These are phyloP conservation scores for Laticauda colubrina DNA, from an alignment of 2,113 vertebrate species.

Conservation along the genomic window DNA sequence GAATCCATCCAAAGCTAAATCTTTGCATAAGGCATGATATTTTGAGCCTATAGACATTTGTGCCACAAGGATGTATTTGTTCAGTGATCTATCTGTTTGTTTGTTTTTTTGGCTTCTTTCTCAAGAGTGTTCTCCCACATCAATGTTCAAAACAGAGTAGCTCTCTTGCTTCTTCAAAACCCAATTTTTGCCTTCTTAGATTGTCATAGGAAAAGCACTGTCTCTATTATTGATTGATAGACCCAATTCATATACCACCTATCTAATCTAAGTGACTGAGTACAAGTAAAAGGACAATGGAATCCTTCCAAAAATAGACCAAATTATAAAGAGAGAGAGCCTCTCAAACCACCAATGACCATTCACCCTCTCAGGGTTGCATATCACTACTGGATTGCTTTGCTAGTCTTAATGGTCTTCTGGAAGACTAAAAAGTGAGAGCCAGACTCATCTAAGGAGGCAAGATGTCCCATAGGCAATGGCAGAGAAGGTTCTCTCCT, in stretches of 20 bases:
- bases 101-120: background rate
- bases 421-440: too few relatives aligned
- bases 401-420: too few relatives aligned
- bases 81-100: background rate
- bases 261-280: too few relatives aligned
- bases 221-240: background rate
- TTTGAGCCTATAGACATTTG: background rate
- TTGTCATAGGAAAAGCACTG: background rate
- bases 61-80: background rate
- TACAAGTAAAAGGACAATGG: too few relatives aligned
- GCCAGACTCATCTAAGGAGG: too few relatives aligned
- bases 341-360: too few relatives aligned
- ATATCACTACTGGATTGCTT: too few relatives aligned
- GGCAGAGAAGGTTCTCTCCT: too few relatives aligned
- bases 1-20: background rate
- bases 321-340: too few relatives aligned
- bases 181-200: background rate
- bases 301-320: too few relatives aligned
- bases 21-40: background rate
- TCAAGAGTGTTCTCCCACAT: background rate
- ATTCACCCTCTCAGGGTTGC: fast-evolving
- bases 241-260: too few relatives aligned
- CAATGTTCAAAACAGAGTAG: background rate
- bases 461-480: too few relatives aligned
- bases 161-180: background rate